Evolutionary conservation across 2,888 invertebrate genomes (phyloP).

Genomic region (Drosophila eohydei): DNA sequence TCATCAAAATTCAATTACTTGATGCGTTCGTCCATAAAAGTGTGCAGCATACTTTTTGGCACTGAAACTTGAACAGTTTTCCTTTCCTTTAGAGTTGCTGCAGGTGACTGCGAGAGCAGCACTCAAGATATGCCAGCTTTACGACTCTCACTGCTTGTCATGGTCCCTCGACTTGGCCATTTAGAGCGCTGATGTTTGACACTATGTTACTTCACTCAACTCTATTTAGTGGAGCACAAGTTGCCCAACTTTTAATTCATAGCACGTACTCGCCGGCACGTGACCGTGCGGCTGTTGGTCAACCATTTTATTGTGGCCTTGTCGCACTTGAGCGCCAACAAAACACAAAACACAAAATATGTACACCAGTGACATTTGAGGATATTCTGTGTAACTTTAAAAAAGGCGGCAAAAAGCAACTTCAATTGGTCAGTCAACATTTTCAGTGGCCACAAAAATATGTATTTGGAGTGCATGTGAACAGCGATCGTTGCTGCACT

Average conservation of each 20-base stretch:
- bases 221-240: conserved; percentile 24
- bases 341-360: conserved; percentile 11
- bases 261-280: conserved; percentile 45
- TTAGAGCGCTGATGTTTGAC: conserved; percentile 34
- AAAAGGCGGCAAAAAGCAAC: not conserved
- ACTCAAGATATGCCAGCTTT: conserved; percentile 22
- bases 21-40: conserved; percentile 36
- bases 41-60: conserved; percentile 37
- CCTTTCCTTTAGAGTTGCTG: not conserved
- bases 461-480: too few species aligned
- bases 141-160: conserved; percentile 25
- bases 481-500: too few species aligned
- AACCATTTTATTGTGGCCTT: conserved; percentile 21
- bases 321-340: conserved; percentile 41
- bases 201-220: conserved; percentile 15
- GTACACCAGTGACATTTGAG: conserved; percentile 8
- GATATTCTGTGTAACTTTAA: conserved; percentile 8
- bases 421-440: not conserved
- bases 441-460: too few species aligned
- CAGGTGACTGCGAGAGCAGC: conserved; percentile 41
- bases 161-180: conserved; percentile 19
- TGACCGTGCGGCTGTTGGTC: conserved; percentile 50
- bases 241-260: conserved; percentile 33
- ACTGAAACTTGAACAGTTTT: conserved; percentile 8
- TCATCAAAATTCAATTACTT: conserved; percentile 73